phyloP scores from a whole-genome alignment of 2,888 invertebrate genomes.

The Shargacucullia verbasci region DNA sequence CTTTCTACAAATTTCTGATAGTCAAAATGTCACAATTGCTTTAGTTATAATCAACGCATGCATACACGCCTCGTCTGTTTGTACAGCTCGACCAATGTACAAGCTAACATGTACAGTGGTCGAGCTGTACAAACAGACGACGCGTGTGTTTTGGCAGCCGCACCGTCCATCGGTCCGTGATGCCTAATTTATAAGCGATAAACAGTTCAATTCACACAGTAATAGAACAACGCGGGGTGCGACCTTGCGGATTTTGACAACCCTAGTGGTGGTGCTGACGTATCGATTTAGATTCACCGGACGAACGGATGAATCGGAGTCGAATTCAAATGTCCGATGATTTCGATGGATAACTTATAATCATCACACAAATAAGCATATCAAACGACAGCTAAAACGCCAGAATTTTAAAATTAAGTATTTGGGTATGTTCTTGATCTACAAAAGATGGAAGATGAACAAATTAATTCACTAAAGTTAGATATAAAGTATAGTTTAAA shows the following conservation, averaged over 20 bases:
- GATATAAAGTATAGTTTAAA: too few relatives aligned
- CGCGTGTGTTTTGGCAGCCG: slow-evolving; percentile 24
- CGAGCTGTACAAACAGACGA: slow-evolving; percentile 8
- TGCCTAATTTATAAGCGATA: slow-evolving; percentile 26
- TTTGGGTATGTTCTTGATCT: too few relatives aligned
- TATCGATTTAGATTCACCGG: slow-evolving; percentile 23
- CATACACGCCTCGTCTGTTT: slow-evolving; percentile 26
- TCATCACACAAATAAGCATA: too few relatives aligned
- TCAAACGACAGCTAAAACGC: too few relatives aligned
- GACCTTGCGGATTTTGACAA: slow-evolving; percentile 43
- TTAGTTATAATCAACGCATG: slow-evolving; percentile 15
- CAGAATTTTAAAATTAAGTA: too few relatives aligned
- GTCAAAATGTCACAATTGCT: not conserved
- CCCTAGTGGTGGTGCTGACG: slow-evolving; percentile 17
- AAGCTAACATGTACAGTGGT: not conserved
- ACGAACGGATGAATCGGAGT: not conserved
- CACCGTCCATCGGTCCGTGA: slow-evolving; percentile 10
- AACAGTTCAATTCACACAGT: slow-evolving; percentile 27
- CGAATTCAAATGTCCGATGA: not conserved
- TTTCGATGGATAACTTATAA: too few relatives aligned
- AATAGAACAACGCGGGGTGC: slow-evolving; percentile 49
- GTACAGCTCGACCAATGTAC: slow-evolving; percentile 8
- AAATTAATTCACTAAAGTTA: too few relatives aligned
- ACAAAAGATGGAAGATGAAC: too few relatives aligned
- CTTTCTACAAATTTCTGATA: not conserved